phyloP scores from a whole-genome alignment of 2,888 invertebrate species.

The Odontothrips loti region DNA sequence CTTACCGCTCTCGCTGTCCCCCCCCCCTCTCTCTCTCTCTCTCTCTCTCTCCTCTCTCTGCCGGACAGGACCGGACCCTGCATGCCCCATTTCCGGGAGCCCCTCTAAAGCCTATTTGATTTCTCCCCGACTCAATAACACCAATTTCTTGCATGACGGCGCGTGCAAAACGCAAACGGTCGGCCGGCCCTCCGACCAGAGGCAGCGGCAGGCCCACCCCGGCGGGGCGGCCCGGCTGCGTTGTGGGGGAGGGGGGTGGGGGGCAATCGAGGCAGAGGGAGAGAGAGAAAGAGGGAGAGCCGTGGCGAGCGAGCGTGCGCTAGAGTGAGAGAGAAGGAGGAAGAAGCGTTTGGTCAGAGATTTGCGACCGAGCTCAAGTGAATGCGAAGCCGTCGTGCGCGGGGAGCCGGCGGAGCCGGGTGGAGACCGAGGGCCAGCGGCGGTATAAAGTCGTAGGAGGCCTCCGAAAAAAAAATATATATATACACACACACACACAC shows the following conservation, averaged over 20 bases:
- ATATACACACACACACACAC: no score
- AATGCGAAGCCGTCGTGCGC: no score
- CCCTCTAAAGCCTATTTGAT: conserved; percentile 9
- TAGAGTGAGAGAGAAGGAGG: no score
- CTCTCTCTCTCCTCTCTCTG: background rate
- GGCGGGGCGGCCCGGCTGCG: background rate
- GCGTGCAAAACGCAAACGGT: background rate
- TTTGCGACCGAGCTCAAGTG: no score
- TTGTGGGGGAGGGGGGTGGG: background rate
- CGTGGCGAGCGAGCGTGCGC: no score
- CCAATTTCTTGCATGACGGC: conserved; percentile 27
- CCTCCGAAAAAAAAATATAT: no score
- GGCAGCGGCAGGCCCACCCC: no score
- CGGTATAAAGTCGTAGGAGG: no score
- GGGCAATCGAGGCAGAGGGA: background rate
- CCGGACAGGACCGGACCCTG: background rate
- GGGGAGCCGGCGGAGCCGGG: no score
- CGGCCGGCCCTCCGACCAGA: background rate
- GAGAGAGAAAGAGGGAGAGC: background rate
- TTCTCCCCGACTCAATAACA: conserved; percentile 18
- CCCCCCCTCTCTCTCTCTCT: background rate
- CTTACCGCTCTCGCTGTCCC: background rate
- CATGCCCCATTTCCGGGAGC: conserved; percentile 11
- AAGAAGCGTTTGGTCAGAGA: no score
- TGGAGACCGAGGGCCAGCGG: no score